Conservation (phyloP, 2,888 invertebrate species). For the Troilus luridus region DNA sequence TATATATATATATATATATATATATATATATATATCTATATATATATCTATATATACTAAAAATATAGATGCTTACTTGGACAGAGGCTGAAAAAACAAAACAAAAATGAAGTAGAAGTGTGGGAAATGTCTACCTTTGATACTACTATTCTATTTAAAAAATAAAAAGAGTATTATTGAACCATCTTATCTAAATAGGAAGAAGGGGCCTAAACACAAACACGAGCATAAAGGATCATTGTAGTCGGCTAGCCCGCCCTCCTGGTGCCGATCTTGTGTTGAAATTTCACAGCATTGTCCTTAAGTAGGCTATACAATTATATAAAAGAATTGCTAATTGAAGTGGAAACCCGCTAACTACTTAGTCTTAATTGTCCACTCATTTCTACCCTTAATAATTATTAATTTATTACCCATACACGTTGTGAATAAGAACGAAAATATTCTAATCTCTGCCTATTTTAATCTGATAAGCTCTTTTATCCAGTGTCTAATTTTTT, state of each 20-base stretch:
- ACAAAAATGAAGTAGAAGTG: neutral
- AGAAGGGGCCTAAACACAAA: slow-evolving; percentile 37
- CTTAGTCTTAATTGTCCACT: too few species aligned
- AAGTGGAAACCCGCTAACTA: neutral
- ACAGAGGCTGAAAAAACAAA: neutral
- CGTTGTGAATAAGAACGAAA: too few species aligned
- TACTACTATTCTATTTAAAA: slow-evolving; percentile 15
- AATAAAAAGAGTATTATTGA: slow-evolving; percentile 39
- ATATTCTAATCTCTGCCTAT: too few species aligned
- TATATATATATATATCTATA: too few species aligned
- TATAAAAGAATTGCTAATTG: neutral
- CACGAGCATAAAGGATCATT: slow-evolving; percentile 1
- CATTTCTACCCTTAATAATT: too few species aligned
- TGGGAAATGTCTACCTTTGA: neutral
- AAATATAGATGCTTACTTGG: too few species aligned
- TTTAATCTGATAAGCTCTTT: too few species aligned
- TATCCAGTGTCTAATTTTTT: too few species aligned
- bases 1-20: too few species aligned
- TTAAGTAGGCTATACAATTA: neutral
- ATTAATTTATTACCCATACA: too few species aligned
- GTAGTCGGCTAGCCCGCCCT: neutral
- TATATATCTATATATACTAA: too few species aligned
- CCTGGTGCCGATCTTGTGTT: neutral
- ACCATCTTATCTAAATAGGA: slow-evolving; percentile 45
- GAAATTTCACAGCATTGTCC: slow-evolving; percentile 6